These are phyloP conservation scores for Jaculus jaculus DNA, from an alignment of 2,113 vertebrate species.

Conservation along the genomic window DNA sequence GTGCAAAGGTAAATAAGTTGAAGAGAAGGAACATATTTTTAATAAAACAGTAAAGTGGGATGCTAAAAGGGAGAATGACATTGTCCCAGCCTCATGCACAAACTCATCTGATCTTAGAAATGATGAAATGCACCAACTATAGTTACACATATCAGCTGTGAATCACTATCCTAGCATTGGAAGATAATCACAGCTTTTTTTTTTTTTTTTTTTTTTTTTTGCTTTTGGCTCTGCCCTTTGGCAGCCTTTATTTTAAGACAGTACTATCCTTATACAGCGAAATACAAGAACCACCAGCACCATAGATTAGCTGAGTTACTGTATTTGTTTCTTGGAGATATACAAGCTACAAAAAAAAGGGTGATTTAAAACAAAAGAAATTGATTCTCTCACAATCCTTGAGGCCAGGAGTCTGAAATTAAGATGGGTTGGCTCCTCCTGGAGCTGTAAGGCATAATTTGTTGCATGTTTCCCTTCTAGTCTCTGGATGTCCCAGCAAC, in stretches of 20 bases:
- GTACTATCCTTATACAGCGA: neutral
- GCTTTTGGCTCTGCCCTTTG: neutral
- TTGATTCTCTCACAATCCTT: neutral
- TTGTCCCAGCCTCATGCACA: neutral
- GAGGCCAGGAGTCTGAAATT: neutral
- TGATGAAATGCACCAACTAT: neutral
- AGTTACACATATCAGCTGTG: neutral
- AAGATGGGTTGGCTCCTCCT: neutral
- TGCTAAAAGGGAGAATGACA: neutral
- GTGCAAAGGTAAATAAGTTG: neutral
- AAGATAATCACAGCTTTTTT: neutral
- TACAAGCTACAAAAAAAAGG: neutral
- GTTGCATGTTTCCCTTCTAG: neutral
- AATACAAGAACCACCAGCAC: neutral
- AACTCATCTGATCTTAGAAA: neutral
- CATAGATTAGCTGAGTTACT: neutral
- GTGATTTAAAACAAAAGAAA: neutral
- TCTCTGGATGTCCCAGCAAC: neutral
- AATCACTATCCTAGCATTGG: neutral
- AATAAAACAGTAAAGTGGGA: too few relatives aligned
- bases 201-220: too few relatives aligned
- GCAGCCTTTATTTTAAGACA: neutral
- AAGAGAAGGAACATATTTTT: neutral
- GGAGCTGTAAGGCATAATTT: neutral
- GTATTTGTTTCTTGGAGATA: neutral